phyloP scores from a whole-genome alignment of 2,797 vertebrate species.

The Adelosebastes latens region DNA sequence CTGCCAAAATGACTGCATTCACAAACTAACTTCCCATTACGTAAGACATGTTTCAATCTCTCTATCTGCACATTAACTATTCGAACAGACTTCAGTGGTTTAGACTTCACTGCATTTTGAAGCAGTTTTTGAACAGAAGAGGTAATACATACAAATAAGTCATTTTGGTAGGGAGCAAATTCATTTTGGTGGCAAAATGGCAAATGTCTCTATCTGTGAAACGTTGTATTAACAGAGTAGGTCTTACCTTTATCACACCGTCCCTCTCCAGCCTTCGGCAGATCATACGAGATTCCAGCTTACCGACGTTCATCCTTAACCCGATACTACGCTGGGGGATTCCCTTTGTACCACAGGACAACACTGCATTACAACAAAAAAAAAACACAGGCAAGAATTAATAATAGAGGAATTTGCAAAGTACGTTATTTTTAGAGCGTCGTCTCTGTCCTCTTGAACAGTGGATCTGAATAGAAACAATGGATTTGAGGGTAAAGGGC shows the following conservation, averaged over 20 bases:
- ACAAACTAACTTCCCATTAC: not conserved
- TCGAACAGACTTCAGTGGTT: not conserved
- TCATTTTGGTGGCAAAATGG: not conserved
- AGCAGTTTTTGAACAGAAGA: not conserved
- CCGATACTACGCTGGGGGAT: slow-evolving; percentile 87
- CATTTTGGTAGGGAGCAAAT: not conserved
- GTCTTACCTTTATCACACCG: slow-evolving; percentile 89
- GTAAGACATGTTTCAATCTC: not conserved
- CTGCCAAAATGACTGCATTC: not conserved
- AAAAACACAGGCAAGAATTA: not conserved
- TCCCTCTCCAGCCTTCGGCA: slow-evolving; percentile 90
- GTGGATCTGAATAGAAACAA: not conserved
- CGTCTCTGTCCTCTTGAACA: not conserved
- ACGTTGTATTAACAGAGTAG: fast-evolving
- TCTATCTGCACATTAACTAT: not conserved
- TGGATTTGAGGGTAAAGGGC: not conserved
- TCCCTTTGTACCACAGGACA: slow-evolving; percentile 89
- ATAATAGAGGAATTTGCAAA: not conserved
- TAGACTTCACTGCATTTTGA: not conserved
- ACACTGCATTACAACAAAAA: slow-evolving; percentile 80
- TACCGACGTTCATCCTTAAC: slow-evolving; percentile 90
- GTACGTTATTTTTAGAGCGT: not conserved
- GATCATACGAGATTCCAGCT: slow-evolving; percentile 93
- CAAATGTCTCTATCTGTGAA: not conserved
- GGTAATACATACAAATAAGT: not conserved